Base-by-base conservation (phyloP, 2,113 vertebrate genomes). In the Emydocephalus ijimae region DNA sequence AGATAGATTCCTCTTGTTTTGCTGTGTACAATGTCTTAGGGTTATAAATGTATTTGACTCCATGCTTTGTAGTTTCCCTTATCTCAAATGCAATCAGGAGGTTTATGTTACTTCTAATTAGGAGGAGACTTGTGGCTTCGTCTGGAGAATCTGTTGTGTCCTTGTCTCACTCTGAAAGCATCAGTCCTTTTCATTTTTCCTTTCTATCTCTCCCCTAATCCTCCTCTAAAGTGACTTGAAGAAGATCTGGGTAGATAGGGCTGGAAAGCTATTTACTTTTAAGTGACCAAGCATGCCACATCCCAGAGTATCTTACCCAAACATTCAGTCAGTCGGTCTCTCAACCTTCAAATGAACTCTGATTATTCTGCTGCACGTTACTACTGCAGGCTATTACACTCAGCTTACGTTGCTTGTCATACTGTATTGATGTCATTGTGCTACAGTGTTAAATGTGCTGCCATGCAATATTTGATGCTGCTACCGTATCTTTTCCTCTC, bases 351-450 rank as follows among this genome's bases (percentile, higher is more conserved):
- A 3, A 91, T 89, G 85, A 95, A 90, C 57, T 93, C 0, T 69
- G 0, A 59, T 89, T 96, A 93, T 55, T 20, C 56, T 3, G 0
- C 54, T 20, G 2, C 89, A 11, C 56, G 0, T 0, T 91, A 92
- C 90, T 57, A 93, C 94, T 93, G 86, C 86, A 9, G 5, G 88
- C 88, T 93, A 90, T 91, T 87, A 59, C 48, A 0, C 90, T 52
- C 88, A 0, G 0, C 91, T 95, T 94, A 87, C 0, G 4, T 93
- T 15, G 89, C 64, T 92, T 95, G 95, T 96, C 94, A 90, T 48
- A 93, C 91, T 94, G 89, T 88, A 92, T 94, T 1, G 0, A 18
- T 93, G 94, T 94, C 96, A 95, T 52, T 85, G 61, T 0, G 0
- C 87, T 86, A 91, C 45, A 85, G 91, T 93, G 0, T 0, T 88